A percentile compares a stretch with the other conserved stretches of the same genome.
phyloP scores from a whole-genome alignment of 2,888 invertebrate species.

The Conchocele bisecta region DNA sequence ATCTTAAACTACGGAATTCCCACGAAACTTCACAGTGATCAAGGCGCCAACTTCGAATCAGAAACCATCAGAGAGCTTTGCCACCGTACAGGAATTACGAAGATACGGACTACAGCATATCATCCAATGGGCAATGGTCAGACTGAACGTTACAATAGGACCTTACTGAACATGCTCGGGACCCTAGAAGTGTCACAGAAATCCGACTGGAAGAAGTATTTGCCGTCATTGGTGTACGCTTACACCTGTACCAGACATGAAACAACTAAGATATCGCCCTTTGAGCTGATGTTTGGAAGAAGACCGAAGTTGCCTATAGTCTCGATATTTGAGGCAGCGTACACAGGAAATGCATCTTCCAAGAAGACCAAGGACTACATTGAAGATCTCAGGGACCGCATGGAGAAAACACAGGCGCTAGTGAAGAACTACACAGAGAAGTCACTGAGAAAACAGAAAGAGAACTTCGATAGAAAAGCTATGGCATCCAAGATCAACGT shows the following conservation, averaged over 20 bases:
- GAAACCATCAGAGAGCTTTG: constrained; percentile 29
- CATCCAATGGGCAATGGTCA: constrained; percentile 36
- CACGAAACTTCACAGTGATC: constrained; percentile 8
- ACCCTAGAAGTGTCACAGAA: constrained; percentile 42
- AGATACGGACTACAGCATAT: constrained; percentile 29
- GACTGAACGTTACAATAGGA: constrained; percentile 40
- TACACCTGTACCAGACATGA: constrained; percentile 35
- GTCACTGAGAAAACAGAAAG: constrained; percentile 1
- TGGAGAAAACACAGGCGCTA: background rate
- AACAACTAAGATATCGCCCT: constrained; percentile 16
- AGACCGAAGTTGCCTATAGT: constrained; percentile 27
- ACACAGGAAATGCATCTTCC: background rate
- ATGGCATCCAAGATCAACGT: background rate
- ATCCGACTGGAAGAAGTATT: constrained; percentile 41
- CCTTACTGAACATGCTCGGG: constrained; percentile 46
- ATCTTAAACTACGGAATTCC: constrained; percentile 5
- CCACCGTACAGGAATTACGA: constrained; percentile 31
- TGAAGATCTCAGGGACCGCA: constrained; percentile 2
- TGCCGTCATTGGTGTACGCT: constrained; percentile 33
- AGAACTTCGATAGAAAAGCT: constrained; percentile 3
- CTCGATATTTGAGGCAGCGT: constrained; percentile 14
- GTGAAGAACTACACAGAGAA: background rate
- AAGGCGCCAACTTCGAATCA: constrained; percentile 16
- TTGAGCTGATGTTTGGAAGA: constrained; percentile 22
- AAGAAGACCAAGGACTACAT: constrained; percentile 16